A percentile compares a stretch with the other conserved stretches of the same genome.
Conservation (phyloP, 2,888 invertebrate genomes). For the Opisthograptis luteolata region DNA sequence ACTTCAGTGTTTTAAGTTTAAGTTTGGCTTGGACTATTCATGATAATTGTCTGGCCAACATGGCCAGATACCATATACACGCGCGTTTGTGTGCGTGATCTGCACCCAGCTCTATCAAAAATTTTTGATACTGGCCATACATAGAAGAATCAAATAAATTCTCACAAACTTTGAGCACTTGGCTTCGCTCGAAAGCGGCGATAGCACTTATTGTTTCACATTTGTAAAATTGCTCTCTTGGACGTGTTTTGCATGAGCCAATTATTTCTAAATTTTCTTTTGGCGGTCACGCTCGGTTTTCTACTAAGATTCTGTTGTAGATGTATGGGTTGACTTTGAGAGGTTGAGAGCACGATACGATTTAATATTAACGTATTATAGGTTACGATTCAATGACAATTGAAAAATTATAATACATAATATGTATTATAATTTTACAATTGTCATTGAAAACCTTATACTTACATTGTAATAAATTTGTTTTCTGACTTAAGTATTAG, state of each 20-base stretch:
- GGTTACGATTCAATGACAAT: neutral
- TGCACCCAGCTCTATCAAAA: neutral
- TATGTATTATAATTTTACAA: no score
- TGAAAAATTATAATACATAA: no score
- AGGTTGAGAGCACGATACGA: neutral
- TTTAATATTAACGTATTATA: neutral
- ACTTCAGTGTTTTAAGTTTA: no score
- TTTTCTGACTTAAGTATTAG: no score
- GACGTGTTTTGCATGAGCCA: slow-evolving; percentile 61
- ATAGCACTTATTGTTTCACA: slow-evolving; percentile 76
- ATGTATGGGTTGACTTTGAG: slow-evolving; percentile 14
- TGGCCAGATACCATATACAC: neutral
- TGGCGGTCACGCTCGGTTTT: slow-evolving; percentile 10
- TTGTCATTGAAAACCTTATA: no score
- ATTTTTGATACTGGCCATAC: slow-evolving; percentile 5
- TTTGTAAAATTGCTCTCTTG: slow-evolving; percentile 65
- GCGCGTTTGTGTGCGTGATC: neutral
- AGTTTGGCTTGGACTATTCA: no score
- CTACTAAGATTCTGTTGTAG: slow-evolving; percentile 10
- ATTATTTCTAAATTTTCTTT: slow-evolving; percentile 46
- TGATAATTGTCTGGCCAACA: neutral
- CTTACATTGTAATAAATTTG: no score
- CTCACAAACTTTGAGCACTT: slow-evolving; percentile 76
- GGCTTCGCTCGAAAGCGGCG: slow-evolving; percentile 70
- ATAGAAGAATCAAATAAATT: slow-evolving; percentile 81